These are phyloP conservation scores for Ennomos fuscantarius DNA, from an alignment of 2,888 invertebrate genomes.

Conservation along the genomic window DNA sequence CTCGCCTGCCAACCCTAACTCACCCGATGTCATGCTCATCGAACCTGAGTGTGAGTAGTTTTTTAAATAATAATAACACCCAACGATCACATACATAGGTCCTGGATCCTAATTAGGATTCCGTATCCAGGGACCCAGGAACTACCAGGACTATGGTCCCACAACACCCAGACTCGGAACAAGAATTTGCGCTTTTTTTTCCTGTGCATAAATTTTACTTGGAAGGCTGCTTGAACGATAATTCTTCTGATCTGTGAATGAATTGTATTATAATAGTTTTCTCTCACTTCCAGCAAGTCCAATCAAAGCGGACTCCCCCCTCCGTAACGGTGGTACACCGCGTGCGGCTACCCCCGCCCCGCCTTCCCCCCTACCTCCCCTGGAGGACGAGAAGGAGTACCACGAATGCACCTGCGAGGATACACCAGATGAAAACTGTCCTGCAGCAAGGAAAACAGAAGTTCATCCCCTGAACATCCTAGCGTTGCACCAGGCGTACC, in stretches of 20 bases:
- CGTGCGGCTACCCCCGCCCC: constrained; percentile 28
- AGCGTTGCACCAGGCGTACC: constrained; percentile 80
- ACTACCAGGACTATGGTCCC: no score
- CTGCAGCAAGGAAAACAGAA: constrained; percentile 62
- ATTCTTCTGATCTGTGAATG: no score
- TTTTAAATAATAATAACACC: background rate
- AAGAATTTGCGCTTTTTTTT: no score
- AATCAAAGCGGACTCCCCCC: constrained; percentile 65
- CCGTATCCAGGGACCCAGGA: no score
- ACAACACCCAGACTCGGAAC: no score
- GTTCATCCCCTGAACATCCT: constrained; percentile 81
- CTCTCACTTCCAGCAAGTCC: constrained; percentile 47
- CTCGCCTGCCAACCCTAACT: constrained; percentile 52
- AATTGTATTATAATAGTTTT: background rate
- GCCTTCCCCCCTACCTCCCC: constrained; percentile 48
- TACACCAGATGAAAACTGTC: constrained; percentile 59
- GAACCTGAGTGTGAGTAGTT: constrained; percentile 65
- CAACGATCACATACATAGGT: no score
- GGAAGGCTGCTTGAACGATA: no score
- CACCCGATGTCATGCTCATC: constrained; percentile 77
- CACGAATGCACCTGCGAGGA: constrained; percentile 65
- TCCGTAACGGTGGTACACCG: constrained; percentile 65
- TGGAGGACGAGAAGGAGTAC: constrained; percentile 65
- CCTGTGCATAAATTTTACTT: no score
- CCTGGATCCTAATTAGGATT: no score